These are phyloP conservation scores for Pseudococcus jackbeardsleyi DNA, from an alignment of 2,888 invertebrate genomes.

Conservation along the genomic window DNA sequence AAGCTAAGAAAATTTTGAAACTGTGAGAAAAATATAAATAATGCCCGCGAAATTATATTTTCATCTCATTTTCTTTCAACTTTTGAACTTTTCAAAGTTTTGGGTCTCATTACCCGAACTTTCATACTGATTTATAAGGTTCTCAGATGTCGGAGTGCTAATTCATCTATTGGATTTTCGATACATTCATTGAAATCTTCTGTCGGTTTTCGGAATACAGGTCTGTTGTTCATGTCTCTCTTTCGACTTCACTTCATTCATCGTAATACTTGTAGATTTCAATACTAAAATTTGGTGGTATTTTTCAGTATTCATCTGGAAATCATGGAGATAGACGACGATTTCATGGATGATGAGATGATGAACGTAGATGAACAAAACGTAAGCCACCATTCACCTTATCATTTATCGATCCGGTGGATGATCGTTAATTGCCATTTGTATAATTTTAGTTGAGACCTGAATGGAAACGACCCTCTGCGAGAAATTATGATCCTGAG, in stretches of 20 bases:
- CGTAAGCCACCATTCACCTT: neutral
- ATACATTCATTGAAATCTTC: too few species aligned
- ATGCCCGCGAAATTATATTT: neutral
- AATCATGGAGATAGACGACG: constrained; percentile 55
- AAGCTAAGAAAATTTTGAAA: neutral
- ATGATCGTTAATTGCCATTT: neutral
- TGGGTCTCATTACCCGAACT: too few species aligned
- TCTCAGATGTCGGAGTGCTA: too few species aligned
- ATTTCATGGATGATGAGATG: constrained; percentile 52
- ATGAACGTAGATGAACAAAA: constrained; percentile 43
- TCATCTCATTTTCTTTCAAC: neutral
- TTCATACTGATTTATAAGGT: too few species aligned
- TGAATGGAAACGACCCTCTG: constrained; percentile 83
- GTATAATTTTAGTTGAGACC: constrained; percentile 35
- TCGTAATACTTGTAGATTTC: too few species aligned
- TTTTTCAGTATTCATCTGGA: neutral
- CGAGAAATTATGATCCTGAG: constrained; percentile 77
- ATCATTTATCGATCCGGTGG: neutral
- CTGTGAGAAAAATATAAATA: neutral
- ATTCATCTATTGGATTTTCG: too few species aligned
- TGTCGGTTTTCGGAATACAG: too few species aligned
- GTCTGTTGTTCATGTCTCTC: too few species aligned
- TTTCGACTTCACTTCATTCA: too few species aligned
- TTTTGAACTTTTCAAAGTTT: neutral
- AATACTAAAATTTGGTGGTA: neutral